A percentile compares a stretch with the other conserved stretches of the same genome.
Evolutionary conservation across 2,113 vertebrate species (phyloP).

Genomic region (Aythya baeri): DNA sequence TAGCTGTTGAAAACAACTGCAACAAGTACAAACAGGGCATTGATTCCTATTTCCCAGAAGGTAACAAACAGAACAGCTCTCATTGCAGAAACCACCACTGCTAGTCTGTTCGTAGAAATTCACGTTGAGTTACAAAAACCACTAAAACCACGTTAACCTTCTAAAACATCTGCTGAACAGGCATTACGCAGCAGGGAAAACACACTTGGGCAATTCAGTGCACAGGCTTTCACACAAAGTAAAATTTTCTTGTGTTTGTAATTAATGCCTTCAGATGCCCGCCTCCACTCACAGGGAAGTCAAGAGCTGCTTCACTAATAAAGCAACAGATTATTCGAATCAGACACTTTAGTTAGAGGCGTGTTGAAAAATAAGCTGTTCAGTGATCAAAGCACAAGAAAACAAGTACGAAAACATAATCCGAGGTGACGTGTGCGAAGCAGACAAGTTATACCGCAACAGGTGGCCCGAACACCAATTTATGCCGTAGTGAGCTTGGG

Average conservation of each 20-base stretch:
- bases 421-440: background rate
- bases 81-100: background rate
- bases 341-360: background rate
- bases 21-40: background rate
- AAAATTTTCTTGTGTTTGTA: background rate
- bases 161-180: background rate
- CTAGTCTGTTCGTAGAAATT: background rate
- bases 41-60: background rate
- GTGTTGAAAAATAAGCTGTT: background rate
- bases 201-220: background rate
- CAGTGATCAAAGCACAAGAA: background rate
- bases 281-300: background rate
- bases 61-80: background rate
- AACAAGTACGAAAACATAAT: background rate
- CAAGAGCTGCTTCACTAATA: background rate
- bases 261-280: background rate
- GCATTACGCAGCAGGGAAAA: background rate
- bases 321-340: background rate
- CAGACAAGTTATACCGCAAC: background rate
- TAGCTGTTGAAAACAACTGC: background rate
- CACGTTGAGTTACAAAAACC: background rate
- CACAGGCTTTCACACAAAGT: background rate
- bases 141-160: background rate
- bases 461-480: constrained; percentile 26
- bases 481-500: background rate